Evolutionary conservation across 2,113 vertebrate species (phyloP), one percentile per base, ranked within the genome.

Genomic region (Actenoides hombroni): DNA sequence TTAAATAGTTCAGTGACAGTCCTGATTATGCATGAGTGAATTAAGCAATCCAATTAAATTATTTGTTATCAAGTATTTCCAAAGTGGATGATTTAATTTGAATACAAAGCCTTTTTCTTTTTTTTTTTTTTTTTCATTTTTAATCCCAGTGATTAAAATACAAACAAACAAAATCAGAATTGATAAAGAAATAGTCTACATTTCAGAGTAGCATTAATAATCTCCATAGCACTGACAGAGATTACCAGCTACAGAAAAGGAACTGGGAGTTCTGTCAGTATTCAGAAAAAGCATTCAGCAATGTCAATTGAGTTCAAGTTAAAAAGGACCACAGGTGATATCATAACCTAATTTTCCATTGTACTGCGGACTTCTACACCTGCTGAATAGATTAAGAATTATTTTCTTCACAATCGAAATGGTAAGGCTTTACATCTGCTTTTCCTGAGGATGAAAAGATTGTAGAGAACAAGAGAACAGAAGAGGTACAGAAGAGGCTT

Each of bases 21-120:
- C 10, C 11, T 63, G 29, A 53, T 63, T 82, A 78, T 28, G 26
- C 5, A 56, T 68, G 49, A 83, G 60, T 37, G 8, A 67, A 73
- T 21, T 6, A 83, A 75, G 25, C 31, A 83, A 86, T 48, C 25
- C 7, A 85, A 69, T 57, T 40, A 68, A 71, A 60, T 40, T 75
- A 57, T 63, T 77, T 83, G 13, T 71, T 64, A 51, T 12, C 24
- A 37, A 49, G 20, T 79, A 54, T 56, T 69, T 1, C 0, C 17
- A 44, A 79, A 54, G 21, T 56, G 5, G 15, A 70, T 65, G 6
- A 56, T 56, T 59, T 90, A 80, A 44, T 64, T 54, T 68, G 14
- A 46, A 20, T 61, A 82, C 0, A 0, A 16, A 86, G 6, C 3
- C 13, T 60, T 59, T 3, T 6, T 37, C 59, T 78, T 64, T 3